Base-by-base conservation (phyloP, 2,113 vertebrate species). In the Propithecus coquereli region DNA sequence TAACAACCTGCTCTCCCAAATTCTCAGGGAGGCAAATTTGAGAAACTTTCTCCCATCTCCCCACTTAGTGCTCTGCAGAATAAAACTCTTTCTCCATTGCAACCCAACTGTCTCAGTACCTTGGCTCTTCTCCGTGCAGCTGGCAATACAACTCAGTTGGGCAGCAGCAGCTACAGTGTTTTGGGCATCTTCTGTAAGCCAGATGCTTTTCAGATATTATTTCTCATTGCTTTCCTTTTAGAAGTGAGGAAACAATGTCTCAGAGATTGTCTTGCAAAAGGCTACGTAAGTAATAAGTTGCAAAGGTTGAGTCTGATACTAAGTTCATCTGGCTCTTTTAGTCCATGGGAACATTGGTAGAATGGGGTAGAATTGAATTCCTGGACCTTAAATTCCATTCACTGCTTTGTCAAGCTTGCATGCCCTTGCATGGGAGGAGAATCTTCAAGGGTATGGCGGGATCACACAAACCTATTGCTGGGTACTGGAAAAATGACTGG, bases 261-360 rank as follows among this genome's bases (percentile, higher is more conserved):
- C 22, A 86, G n/a, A 94, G 37, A 71, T 37, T 61, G 47, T 88
- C 40, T 83, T 90, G 14, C 80, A 57, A 84, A 92, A 89, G 20
- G 10, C 13, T 32, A 40, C 30, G 27, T 27, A 84, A n/a, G 17
- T 61, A 90, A 43, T 63, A 83, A 47, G 40, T 65, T 88, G 43
- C 70, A 88, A 88, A 93, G 47, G 61, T n/a, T 94, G 54, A 71
- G 37, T 91, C 34, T 84, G 57, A 89, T 91, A 59, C 68, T 73
- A 89, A 74, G 43, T 57, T 13, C 37, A 50, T 63, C 30, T 87
- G 37, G 8, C 43, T 86, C 40, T 81, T 10, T 84, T 73, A 86
- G 22, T 88, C 34, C 13, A 40, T 79, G 54, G 47, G 52, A 43
- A 14, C 25, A 20, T n/a, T 90, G 9, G n/a, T 81, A 50, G 76